Conservation (phyloP, 2,113 vertebrate species). For the Forbesichthys agassizii region DNA sequence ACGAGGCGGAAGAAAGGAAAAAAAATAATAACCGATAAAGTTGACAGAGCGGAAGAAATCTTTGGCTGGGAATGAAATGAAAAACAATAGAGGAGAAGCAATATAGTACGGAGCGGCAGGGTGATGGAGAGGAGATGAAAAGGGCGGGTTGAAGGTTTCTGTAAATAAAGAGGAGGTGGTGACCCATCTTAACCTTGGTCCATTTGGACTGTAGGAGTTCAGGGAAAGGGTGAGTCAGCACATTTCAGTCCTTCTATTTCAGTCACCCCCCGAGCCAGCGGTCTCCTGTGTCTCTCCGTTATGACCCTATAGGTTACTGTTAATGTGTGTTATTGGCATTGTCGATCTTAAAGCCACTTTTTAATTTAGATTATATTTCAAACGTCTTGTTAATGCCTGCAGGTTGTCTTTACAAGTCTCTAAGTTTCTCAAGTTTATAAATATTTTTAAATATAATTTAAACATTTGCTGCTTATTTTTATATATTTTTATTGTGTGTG, state of each 20-base stretch:
- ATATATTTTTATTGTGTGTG: no score
- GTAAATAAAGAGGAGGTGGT: not conserved
- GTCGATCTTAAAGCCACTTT: no score
- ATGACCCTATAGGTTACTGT: no score
- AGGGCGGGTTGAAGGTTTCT: not conserved
- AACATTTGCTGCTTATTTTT: no score
- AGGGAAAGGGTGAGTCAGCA: conserved; percentile 28
- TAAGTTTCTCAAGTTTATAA: no score
- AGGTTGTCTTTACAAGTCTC: no score
- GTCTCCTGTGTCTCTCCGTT: no score
- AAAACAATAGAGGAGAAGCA: not conserved
- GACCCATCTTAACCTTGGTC: conserved; percentile 6
- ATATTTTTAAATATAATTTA: no score
- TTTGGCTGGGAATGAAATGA: not conserved
- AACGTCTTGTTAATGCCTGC: no score
- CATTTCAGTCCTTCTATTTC: not conserved
- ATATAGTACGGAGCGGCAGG: not conserved
- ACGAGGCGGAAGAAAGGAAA: conserved; percentile 6
- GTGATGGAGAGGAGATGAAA: not conserved
- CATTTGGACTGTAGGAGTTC: not conserved
- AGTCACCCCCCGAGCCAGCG: no score
- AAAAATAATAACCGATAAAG: not conserved
- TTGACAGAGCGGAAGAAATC: not conserved
- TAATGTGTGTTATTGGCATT: no score
- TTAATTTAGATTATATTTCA: no score